Conservation (phyloP, 1,140 invertebrate genomes). For the Dendroctonus valens region DNA sequence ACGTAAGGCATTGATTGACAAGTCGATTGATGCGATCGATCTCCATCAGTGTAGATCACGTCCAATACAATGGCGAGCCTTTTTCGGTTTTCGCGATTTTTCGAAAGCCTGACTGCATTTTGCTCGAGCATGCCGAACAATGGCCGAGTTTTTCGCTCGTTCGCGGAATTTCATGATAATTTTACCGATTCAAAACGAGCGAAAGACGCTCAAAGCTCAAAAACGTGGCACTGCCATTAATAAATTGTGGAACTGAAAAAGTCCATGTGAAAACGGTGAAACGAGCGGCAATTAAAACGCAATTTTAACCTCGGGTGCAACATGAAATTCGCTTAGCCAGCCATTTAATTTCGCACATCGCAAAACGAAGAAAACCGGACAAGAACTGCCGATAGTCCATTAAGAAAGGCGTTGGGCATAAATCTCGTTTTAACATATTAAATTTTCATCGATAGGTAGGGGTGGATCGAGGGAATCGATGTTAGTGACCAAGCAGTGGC, state of each 20-base stretch:
- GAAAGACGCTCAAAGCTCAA: too few relatives aligned
- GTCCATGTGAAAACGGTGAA: too few relatives aligned
- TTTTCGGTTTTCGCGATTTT: slow-evolving; percentile 38
- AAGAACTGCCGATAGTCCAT: slow-evolving; percentile 44
- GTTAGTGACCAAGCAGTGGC: slow-evolving; percentile 12
- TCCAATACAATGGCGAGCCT: slow-evolving; percentile 36
- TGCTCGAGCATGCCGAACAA: not conserved
- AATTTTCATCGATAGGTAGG: slow-evolving; percentile 46
- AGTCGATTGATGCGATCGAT: slow-evolving; percentile 50
- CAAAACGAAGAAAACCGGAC: slow-evolving; percentile 32
- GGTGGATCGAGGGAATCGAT: slow-evolving; percentile 14
- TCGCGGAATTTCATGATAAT: too few relatives aligned
- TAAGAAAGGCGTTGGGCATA: slow-evolving; percentile 49
- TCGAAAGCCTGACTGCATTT: slow-evolving; percentile 1
- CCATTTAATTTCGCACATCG: slow-evolving; percentile 37
- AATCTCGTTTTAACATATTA: slow-evolving; percentile 50
- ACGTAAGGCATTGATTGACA: slow-evolving; percentile 50
- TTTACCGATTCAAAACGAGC: too few relatives aligned
- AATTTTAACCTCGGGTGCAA: slow-evolving; percentile 26
- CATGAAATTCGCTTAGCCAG: slow-evolving; percentile 31
- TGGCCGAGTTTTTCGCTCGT: too few relatives aligned
- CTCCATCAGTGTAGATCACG: slow-evolving; percentile 50
- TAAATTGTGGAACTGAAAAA: too few relatives aligned
- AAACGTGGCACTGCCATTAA: too few relatives aligned
- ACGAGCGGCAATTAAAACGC: not conserved